Conservation (phyloP, 2,888 invertebrate genomes). For the Cepaea hortensis region DNA sequence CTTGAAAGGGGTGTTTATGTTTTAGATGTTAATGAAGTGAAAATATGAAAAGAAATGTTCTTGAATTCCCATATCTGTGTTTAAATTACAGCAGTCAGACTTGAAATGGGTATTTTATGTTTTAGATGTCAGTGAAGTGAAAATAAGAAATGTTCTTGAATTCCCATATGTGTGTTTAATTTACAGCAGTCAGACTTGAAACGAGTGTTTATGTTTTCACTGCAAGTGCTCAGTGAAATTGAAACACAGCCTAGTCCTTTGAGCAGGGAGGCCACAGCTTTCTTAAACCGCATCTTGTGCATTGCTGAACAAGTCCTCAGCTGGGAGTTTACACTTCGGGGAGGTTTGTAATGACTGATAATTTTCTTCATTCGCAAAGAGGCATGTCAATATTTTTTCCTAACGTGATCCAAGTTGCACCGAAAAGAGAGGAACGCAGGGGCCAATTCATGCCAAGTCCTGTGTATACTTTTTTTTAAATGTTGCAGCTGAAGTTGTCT, state of each 20-base stretch:
- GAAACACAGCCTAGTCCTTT: conserved; percentile 78
- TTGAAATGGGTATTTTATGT: conserved; percentile 88
- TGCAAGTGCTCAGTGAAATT: conserved; percentile 82
- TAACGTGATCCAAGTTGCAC: no score
- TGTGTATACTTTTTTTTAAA: no score
- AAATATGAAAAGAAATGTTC: no score
- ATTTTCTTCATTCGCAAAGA: background rate
- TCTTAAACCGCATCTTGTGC: conserved; percentile 78
- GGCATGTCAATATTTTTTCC: no score
- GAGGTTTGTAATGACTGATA: conserved; percentile 23
- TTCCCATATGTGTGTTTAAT: background rate
- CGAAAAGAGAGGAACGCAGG: no score
- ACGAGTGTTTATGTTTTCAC: conserved; percentile 86
- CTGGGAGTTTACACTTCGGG: conserved; percentile 86
- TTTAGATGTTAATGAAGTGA: no score
- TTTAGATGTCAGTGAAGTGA: conserved; percentile 82
- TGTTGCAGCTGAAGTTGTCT: no score
- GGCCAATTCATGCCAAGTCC: no score
- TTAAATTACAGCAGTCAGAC: conserved; percentile 80
- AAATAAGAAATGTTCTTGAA: conserved; percentile 74
- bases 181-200: conserved; percentile 83
- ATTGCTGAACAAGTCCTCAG: conserved; percentile 87
- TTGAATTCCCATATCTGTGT: no score
- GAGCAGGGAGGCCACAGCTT: conserved; percentile 69
- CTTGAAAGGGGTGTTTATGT: conserved; percentile 82